Evolutionary conservation across 2,888 invertebrate genomes (phyloP), one percentile per base, ranked within the genome.

Genomic region (Saturnia japonica): DNA sequence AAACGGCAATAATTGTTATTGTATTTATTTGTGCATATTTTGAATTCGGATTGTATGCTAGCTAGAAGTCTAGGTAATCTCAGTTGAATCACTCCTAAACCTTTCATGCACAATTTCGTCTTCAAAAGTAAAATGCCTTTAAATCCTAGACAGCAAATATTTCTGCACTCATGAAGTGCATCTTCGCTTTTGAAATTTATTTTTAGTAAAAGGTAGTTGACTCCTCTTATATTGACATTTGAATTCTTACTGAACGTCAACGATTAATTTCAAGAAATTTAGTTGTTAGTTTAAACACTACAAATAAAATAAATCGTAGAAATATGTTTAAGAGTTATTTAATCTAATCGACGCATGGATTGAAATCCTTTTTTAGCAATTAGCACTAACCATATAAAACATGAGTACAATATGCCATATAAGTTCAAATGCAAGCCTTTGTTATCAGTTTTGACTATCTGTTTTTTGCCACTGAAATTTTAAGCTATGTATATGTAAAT

Each of bases 131-230:
- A 54, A 54, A 54, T n/a, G 22, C 54, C n/a, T 54, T 54, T 54
- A 54, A 54, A 54, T 54, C 22, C 22, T n/a, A 54, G 54, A 54
- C n/a, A 54, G 54, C 6, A 54, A 54, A 54, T 54, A 54, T 9
- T 54, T 54, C 19, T 54, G 11, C 54, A 54, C 54, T 54, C 11
- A 11, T 54, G 19, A 54, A n/a, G 54, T 54, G 54, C 54, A 54
- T 54, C n/a, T n/a, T 54, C 54, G 54, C 54, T 19, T 54, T n/a
- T 22, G n/a, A 54, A 22, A 54, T 54, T n/a, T n/a, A n/a, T 54
- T 22, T 54, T n/a, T n/a, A 54, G 22, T 19, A 54, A 54, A 54
- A 54, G 54, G 54, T n/a, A 22, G 4, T 22, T n/a, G 54, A 54
- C 54, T 54, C 22, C 54, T 54, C 54, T 1, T 22, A 6, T 54